Evolutionary conservation across 2,797 vertebrate species (phyloP).

Genomic region (Rhinogobio ventralis): DNA sequence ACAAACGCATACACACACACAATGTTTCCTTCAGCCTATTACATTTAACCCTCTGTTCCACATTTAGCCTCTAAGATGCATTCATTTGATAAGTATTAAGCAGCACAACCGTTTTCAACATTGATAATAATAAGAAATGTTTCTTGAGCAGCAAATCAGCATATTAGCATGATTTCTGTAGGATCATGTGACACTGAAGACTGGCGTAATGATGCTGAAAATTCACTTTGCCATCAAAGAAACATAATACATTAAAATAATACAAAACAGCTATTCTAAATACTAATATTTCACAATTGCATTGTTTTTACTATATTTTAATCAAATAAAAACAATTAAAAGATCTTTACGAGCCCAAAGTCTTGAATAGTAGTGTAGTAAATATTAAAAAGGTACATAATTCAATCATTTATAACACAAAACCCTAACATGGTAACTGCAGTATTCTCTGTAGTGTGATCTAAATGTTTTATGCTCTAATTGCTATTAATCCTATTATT

Average conservation of each 20-base stretch:
- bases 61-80: not conserved
- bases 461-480: not conserved
- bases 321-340: not conserved
- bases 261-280: not conserved
- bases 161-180: not conserved
- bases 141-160: not conserved
- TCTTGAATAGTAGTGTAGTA: not conserved
- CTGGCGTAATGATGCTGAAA: not conserved
- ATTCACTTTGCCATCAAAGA: not conserved
- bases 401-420: not conserved
- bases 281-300: not conserved
- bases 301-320: not conserved
- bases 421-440: not conserved
- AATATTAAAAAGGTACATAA: not conserved
- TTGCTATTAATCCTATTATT: not conserved
- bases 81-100: not conserved
- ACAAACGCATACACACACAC: slow-evolving; percentile 10
- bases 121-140: not conserved
- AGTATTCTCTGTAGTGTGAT: not conserved
- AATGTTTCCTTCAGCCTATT: not conserved
- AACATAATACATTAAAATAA: not conserved
- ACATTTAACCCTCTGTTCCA: not conserved
- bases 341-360: not conserved
- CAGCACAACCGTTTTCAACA: not conserved
- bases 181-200: not conserved